Base-by-base conservation (phyloP, 23 tunicate genomes). In the Ascidia mentula region DNA sequence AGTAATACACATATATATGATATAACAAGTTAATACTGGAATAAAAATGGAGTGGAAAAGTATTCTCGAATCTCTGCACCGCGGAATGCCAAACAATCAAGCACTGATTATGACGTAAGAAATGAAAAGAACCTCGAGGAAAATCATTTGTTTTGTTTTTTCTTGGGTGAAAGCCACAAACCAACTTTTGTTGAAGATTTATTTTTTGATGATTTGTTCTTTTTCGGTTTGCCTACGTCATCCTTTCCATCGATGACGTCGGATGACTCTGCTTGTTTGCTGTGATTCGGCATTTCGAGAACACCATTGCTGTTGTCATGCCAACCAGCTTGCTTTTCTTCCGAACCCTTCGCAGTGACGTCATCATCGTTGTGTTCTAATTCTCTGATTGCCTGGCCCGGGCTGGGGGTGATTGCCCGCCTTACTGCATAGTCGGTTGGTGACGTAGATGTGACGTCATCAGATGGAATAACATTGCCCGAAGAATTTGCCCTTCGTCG, bases 131-230 rank as follows among this genome's bases (percentile, higher is more conserved):
- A n/a, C n/a, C n/a, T n/a, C n/a, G n/a, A n/a, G 13, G 22, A 28
- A 53, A 26, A 28, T 53, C 13, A 53, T 28, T 53, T 53, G 7
- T 26, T 28, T 73, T 37, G 72, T 80, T 81, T 81, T 53, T 82
- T 88, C 59, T 88, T 88, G 30, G 92, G 92, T 31, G 92, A 88
- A 33, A 88, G 82, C 92, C 92, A 88, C 34, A 88, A 69, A 0
- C 86, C 92, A 15, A 88, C 86, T 81, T 81, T 88, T 33, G 86
- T 65, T 17, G 81, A 71, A 30, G 70, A 77, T 37, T 79, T 79
- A 26, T 86, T 86, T 33, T 24, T 12, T 24, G 79, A 40, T 71
- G 70, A 40, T 32, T 86, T 79, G 28, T 39, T 26, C 7, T 42
- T 53, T 36, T 78, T 53, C 24, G 13, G 28, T 9, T 3, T 28